Percentiles rank a stretch among this genome's conserved stretches.
These are phyloP conservation scores for Paracanthobrama guichenoti DNA, from an alignment of 2,113 vertebrate genomes.

Conservation along the genomic window DNA sequence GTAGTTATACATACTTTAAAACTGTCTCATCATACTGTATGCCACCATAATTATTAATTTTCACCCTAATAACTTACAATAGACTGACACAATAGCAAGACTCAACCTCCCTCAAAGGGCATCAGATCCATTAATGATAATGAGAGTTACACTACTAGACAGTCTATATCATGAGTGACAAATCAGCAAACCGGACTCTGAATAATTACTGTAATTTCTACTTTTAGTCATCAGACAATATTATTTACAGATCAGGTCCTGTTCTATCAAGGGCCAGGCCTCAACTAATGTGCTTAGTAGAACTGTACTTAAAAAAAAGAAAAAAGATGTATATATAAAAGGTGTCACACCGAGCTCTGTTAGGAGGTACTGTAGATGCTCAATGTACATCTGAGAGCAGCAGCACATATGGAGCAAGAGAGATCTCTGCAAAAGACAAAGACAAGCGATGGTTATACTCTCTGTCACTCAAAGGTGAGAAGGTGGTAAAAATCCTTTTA, in stretches of 20 bases:
- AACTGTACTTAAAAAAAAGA: background rate
- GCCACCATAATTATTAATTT: background rate
- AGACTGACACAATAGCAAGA: background rate
- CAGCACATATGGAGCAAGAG: background rate
- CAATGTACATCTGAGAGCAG: background rate
- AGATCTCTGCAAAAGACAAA: background rate
- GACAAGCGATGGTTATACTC: background rate
- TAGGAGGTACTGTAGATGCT: background rate
- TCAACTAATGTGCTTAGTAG: background rate
- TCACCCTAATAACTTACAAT: background rate
- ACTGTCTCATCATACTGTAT: background rate
- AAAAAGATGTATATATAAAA: background rate
- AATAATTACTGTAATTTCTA: background rate
- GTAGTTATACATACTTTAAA: background rate
- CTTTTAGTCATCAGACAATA: background rate
- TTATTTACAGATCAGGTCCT: background rate
- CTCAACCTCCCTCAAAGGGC: background rate
- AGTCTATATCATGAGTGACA: background rate
- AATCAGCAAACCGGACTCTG: background rate
- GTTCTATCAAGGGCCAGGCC: background rate
- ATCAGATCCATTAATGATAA: background rate
- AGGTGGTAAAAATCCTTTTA: background rate
- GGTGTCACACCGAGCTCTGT: background rate
- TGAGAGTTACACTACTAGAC: background rate
- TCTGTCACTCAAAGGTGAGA: background rate